Conservation (phyloP, 2,797 vertebrate genomes). For the Artibeus lituratus region DNA sequence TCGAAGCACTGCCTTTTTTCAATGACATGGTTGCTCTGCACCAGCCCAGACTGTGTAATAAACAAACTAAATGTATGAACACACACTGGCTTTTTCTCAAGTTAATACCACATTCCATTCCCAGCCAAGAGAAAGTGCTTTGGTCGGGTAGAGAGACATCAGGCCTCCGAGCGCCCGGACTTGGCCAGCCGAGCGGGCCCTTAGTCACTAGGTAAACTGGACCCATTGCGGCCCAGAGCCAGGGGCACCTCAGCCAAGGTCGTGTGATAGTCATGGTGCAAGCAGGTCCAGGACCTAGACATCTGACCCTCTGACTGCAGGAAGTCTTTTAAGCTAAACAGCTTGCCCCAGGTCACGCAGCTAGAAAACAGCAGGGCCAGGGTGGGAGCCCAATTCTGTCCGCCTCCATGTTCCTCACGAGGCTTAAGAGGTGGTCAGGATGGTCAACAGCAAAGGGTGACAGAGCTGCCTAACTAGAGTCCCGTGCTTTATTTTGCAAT, state of each 20-base stretch:
- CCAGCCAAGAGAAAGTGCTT: not conserved
- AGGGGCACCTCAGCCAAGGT: not conserved
- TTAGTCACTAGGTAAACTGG: not conserved
- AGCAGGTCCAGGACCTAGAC: not conserved
- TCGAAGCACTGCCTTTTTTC: not conserved
- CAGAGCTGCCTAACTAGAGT: not conserved
- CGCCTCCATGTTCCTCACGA: too few relatives aligned
- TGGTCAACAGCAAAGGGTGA: not conserved
- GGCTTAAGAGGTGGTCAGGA: not conserved
- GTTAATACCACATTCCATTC: not conserved
- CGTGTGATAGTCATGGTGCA: not conserved
- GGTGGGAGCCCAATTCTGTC: not conserved
- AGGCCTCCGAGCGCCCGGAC: not conserved
- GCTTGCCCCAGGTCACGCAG: not conserved
- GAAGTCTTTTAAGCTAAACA: not conserved
- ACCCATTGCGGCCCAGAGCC: not conserved
- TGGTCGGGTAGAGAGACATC: not conserved
- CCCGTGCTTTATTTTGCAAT: not conserved
- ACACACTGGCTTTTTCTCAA: conserved; percentile 39
- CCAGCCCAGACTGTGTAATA: conserved; percentile 15
- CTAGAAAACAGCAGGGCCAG: not conserved
- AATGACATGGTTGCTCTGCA: not conserved
- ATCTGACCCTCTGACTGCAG: not conserved
- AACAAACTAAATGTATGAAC: not conserved
- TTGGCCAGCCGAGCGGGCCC: not conserved